Evolutionary conservation across 2,888 invertebrate genomes (phyloP), one percentile per base, ranked within the genome.

Genomic region (Isoperla grammatica): DNA sequence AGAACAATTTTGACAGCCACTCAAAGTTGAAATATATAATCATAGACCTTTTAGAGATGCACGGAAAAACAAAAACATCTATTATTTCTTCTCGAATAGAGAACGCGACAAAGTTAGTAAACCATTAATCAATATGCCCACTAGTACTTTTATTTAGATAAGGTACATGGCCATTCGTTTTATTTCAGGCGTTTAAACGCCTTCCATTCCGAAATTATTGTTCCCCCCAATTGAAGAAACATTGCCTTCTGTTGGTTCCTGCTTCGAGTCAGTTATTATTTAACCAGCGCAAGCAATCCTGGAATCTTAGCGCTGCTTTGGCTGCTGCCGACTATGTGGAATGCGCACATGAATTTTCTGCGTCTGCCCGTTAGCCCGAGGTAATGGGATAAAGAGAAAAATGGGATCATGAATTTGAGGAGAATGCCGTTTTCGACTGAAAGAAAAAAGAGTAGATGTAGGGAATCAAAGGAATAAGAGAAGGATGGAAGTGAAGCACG

Each of bases 321-420:
- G 11, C 15, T 19, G 39, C 53, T 53, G 53, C 56, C 54, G 48
- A 13, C 55, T 23, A 22, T 42, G 29, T 29, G 43, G 60, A 56
- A 60, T 60, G 60, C 40, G 56, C 56, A 29, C 60, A 56, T 50
- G 60, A 56, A 60, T 56, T 59, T 37, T 43, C 55, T 59, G 48
- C 46, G 46, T 55, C 43, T 46, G 54, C 54, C 60, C 56, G 60
- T 60, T 56, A 56, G 60, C 42, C 56, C 22, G 60, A 60, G 60
- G 60, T 50, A 56, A 56, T 60, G 60, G 56, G 60, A 42, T 60
- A 60, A 49, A 56, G 60, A 60, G 60, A 60, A 56, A 56, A 60
- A 60, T 60, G 50, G 56, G 39, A 56, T 56, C 60, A 56, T 60
- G 60, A 60, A 60, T 60, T 60, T 60, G 43, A 56, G 56, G 46